Conservation (phyloP, 2,888 invertebrate species). For the Rutpela maculata region DNA sequence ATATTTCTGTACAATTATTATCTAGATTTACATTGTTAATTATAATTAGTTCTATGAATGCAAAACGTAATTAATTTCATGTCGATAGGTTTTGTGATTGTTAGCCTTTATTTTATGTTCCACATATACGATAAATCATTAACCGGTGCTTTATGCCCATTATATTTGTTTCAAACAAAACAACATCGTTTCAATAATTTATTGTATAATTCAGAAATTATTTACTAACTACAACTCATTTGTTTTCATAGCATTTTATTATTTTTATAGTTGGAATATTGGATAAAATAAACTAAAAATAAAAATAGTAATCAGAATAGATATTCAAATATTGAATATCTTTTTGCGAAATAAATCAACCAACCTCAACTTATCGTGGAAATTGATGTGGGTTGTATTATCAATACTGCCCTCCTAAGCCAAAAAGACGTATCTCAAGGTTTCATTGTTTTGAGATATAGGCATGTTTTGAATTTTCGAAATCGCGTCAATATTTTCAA, state of each 20-base stretch:
- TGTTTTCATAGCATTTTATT: not conserved
- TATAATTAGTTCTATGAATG: constrained; percentile 17
- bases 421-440: no score
- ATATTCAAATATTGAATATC: no score
- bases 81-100: constrained; percentile 19
- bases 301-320: no score
- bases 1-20: not conserved
- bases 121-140: constrained; percentile 16
- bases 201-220: constrained; percentile 7
- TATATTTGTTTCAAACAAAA: constrained; percentile 10
- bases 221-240: not conserved
- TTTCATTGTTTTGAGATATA: no score
- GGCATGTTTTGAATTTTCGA: no score
- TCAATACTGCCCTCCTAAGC: no score
- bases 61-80: constrained; percentile 29
- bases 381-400: no score
- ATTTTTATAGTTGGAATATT: not conserved
- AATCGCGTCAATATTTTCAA: no score
- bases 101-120: constrained; percentile 18
- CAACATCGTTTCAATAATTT: constrained; percentile 17
- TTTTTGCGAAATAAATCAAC: no score
- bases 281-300: not conserved
- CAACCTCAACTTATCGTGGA: no score
- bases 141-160: constrained; percentile 13
- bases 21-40: constrained; percentile 28